These are phyloP conservation scores for Neodon shergylaensis DNA, from an alignment of 2,113 vertebrate genomes.

Conservation along the genomic window DNA sequence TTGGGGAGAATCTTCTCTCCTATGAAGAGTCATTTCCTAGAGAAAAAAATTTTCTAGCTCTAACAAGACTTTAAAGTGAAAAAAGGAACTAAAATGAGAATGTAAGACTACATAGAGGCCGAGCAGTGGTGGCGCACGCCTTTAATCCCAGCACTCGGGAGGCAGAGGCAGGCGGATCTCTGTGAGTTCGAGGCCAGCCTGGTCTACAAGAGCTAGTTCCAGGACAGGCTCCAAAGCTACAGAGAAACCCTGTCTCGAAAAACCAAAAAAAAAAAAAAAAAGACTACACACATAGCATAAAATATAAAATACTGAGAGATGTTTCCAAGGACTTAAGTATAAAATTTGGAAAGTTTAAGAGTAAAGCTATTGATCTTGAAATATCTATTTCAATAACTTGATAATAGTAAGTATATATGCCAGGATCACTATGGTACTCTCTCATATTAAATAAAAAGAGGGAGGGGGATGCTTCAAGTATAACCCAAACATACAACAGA, in stretches of 20 bases:
- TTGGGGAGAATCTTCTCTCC: background rate
- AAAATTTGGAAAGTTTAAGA: background rate
- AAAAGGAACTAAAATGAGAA: background rate
- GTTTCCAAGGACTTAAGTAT: constrained; percentile 18
- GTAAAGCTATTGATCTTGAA: constrained; percentile 17
- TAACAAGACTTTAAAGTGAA: background rate
- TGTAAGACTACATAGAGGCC: background rate
- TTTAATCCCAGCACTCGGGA: too few relatives aligned
- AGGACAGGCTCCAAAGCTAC: too few relatives aligned
- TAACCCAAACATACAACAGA: background rate
- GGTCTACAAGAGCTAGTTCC: too few relatives aligned
- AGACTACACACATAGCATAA: background rate
- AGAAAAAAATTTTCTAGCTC: background rate
- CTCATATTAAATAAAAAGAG: background rate
- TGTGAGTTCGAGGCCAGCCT: too few relatives aligned
- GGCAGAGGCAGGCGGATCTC: too few relatives aligned
- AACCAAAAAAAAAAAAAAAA: background rate
- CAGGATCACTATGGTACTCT: background rate
- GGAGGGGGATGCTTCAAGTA: background rate
- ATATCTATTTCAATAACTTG: constrained; percentile 37
- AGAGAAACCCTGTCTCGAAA: too few relatives aligned
- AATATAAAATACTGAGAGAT: background rate
- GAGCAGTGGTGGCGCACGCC: too few relatives aligned
- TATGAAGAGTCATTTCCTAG: background rate
- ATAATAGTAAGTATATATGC: background rate